These are phyloP conservation scores for Nebria brevicollis DNA, from an alignment of 2,888 invertebrate species.

Conservation along the genomic window DNA sequence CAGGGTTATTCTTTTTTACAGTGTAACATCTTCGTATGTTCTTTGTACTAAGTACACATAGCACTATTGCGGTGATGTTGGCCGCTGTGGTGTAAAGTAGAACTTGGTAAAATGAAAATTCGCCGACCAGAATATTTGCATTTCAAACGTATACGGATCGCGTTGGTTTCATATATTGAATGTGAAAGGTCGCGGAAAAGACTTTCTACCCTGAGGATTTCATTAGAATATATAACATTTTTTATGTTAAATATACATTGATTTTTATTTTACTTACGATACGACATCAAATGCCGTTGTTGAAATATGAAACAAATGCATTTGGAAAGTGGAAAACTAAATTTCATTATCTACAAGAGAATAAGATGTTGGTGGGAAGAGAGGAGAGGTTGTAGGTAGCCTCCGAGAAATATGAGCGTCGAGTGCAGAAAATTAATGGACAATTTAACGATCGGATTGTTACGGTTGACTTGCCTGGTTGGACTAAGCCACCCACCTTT, in stretches of 20 bases:
- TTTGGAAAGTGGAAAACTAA: too few relatives aligned
- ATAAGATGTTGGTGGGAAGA: too few relatives aligned
- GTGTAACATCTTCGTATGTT: slow-evolving; percentile 1
- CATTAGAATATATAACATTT: too few relatives aligned
- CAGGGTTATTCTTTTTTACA: background rate
- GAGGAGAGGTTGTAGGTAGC: too few relatives aligned
- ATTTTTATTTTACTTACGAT: background rate
- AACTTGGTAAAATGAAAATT: background rate
- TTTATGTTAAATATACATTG: background rate
- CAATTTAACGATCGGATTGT: slow-evolving; percentile 23
- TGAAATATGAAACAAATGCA: too few relatives aligned
- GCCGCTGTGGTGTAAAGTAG: background rate
- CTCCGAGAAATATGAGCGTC: background rate
- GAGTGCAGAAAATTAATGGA: slow-evolving; percentile 18
- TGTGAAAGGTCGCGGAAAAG: background rate
- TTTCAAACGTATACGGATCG: background rate
- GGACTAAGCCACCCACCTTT: slow-evolving; percentile 16
- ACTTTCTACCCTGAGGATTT: background rate
- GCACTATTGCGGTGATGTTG: background rate
- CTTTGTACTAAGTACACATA: background rate
- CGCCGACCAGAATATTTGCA: background rate
- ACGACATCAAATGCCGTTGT: too few relatives aligned
- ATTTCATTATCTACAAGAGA: too few relatives aligned
- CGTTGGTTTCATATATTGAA: slow-evolving; percentile 1
- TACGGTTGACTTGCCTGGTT: slow-evolving; percentile 8